phyloP scores from a whole-genome alignment of 35 echinoderm and acorn worm species.

The Hemicentrotus pulcherrimus region DNA sequence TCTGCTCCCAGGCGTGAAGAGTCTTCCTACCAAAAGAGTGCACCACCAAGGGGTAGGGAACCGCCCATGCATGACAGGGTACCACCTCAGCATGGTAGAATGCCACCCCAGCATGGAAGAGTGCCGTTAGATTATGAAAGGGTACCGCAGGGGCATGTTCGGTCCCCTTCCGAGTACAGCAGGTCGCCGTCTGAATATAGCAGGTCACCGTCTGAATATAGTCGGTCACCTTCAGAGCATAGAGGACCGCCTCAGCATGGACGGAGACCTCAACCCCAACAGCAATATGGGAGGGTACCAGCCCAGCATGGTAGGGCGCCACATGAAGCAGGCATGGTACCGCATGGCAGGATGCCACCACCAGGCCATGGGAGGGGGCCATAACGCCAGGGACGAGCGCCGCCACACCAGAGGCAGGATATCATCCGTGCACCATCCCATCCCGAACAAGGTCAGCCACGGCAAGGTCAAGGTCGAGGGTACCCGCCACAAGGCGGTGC shows the following conservation, averaged over 20 bases:
- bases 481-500: not conserved
- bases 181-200: not conserved
- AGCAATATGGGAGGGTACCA: slow-evolving; percentile 22
- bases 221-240: slow-evolving; percentile 1
- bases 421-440: not conserved
- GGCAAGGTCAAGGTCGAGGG: not conserved
- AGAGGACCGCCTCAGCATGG: not conserved
- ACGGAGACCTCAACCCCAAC: not conserved
- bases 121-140: slow-evolving; percentile 32
- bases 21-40: not conserved
- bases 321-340: not conserved
- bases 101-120: slow-evolving; percentile 20
- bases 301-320: slow-evolving; percentile 32
- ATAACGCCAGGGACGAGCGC: not conserved
- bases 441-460: not conserved
- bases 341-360: slow-evolving; percentile 2
- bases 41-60: slow-evolving; percentile 37
- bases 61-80: slow-evolving; percentile 18
- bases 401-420: not conserved
- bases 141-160: not conserved
- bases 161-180: not conserved
- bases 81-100: slow-evolving; percentile 30
- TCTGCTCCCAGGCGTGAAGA: not conserved
- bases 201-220: slow-evolving; percentile 16
- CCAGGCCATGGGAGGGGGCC: not conserved